These are phyloP conservation scores for Nesoenas mayeri DNA, from an alignment of 2,113 vertebrate genomes.

Conservation along the genomic window DNA sequence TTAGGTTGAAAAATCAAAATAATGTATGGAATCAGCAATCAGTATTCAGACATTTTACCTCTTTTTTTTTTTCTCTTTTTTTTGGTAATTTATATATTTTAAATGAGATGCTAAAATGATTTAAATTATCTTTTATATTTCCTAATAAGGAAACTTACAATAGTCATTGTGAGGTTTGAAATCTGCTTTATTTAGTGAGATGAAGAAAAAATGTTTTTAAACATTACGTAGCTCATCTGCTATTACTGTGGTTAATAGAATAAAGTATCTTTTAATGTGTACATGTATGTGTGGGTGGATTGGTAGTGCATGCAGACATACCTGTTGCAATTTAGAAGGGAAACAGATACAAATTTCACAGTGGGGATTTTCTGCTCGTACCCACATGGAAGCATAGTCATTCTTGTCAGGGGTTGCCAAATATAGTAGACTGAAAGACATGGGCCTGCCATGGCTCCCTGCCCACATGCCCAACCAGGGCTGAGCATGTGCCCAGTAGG, in stretches of 20 bases:
- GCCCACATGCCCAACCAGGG: background rate
- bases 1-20: background rate
- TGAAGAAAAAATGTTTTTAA: background rate
- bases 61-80: background rate
- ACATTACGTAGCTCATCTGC: background rate
- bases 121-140: background rate
- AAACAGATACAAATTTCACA: background rate
- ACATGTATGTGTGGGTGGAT: background rate
- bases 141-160: background rate
- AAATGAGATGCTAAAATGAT: background rate
- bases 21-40: background rate
- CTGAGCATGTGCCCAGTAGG: background rate
- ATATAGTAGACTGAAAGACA: background rate
- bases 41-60: background rate
- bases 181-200: background rate
- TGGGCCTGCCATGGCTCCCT: accelerated
- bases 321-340: background rate
- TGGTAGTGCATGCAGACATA: background rate
- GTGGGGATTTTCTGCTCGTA: background rate
- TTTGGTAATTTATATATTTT: background rate
- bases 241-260: background rate
- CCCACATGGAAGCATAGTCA: background rate
- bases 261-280: background rate
- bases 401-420: background rate
- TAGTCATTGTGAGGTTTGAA: background rate